phyloP scores from a whole-genome alignment of 2,888 invertebrate genomes.

The Tenthredo distinguenda region DNA sequence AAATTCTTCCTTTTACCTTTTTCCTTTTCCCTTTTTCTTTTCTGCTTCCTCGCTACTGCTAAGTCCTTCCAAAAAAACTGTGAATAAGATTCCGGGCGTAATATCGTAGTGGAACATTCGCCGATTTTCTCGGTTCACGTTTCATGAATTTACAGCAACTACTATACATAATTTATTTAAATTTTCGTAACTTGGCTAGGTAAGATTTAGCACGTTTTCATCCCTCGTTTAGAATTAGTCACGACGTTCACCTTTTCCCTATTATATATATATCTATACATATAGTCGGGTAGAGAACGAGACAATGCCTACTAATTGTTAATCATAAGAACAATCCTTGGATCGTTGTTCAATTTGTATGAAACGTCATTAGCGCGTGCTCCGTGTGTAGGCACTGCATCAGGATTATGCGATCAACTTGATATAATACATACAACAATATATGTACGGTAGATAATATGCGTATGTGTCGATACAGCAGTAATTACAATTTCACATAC shows the following conservation, averaged over 20 bases:
- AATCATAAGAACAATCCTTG: background rate
- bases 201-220: background rate
- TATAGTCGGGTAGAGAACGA: background rate
- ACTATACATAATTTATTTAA: background rate
- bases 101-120: background rate
- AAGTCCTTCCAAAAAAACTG: background rate
- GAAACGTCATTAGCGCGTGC: background rate
- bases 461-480: constrained; percentile 47
- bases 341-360: background rate
- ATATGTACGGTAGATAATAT: constrained; percentile 1
- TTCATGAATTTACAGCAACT: constrained; percentile 5
- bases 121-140: constrained; percentile 17
- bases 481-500: background rate
- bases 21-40: background rate
- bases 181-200: background rate
- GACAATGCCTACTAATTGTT: constrained; percentile 9
- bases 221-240: constrained; percentile 13
- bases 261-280: background rate
- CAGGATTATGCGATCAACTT: background rate
- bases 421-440: background rate
- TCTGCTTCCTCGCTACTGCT: background rate
- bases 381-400: background rate
- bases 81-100: constrained; percentile 6
- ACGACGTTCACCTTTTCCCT: background rate
- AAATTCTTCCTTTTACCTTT: constrained; percentile 12